Percentiles rank a stretch among this genome's conserved stretches.
Conservation (phyloP, 2,113 vertebrate species). For the Cervus canadensis region DNA sequence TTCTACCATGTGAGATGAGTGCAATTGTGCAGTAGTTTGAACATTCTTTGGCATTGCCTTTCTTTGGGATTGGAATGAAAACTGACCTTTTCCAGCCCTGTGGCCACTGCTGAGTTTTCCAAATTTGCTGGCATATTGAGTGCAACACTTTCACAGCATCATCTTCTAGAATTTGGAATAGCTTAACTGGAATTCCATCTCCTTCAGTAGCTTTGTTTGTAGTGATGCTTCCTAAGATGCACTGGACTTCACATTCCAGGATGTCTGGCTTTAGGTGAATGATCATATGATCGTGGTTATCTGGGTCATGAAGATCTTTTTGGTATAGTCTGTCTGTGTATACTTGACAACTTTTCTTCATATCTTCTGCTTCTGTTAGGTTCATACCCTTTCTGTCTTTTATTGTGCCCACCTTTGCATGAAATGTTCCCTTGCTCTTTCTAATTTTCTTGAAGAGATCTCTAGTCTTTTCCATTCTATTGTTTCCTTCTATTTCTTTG, state of each 20-base stretch:
- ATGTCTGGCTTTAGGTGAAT: background rate
- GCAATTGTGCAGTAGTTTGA: background rate
- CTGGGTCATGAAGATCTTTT: background rate
- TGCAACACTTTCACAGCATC: background rate
- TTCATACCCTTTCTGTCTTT: background rate
- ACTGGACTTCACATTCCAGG: background rate
- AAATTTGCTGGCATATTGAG: background rate
- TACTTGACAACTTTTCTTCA: background rate
- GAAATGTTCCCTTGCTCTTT: background rate
- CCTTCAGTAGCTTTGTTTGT: background rate
- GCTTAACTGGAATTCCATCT: background rate
- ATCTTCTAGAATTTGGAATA: background rate
- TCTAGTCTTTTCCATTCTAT: background rate
- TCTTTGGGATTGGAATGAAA: background rate
- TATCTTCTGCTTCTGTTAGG: background rate
- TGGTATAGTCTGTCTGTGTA: background rate
- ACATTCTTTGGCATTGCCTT: background rate
- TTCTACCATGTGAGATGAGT: background rate
- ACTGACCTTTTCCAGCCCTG: background rate
- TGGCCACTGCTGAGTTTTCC: background rate
- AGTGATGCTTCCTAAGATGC: background rate
- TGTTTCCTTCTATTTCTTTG: background rate
- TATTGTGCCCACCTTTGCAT: background rate
- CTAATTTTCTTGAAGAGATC: background rate
- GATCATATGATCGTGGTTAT: background rate